These are phyloP conservation scores for Ictidomys tridecemlineatus DNA, from an alignment of 2,113 vertebrate genomes.

Conservation along the genomic window DNA sequence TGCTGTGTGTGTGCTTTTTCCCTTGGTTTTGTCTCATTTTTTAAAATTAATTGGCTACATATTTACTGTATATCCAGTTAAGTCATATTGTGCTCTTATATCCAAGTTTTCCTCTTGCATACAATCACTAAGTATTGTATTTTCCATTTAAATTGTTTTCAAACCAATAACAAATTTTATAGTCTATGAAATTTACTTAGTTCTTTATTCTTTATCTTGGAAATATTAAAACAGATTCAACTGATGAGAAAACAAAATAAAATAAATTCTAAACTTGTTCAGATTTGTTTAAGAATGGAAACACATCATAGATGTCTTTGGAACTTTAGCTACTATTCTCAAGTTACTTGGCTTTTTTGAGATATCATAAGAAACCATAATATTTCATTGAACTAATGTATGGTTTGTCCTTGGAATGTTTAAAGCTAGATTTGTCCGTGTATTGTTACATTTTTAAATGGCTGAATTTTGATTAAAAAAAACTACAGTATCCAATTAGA, in stretches of 20 bases:
- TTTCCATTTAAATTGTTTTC: constrained; percentile 55
- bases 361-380: background rate
- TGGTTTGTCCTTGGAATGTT: constrained; percentile 38
- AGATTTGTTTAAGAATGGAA: background rate
- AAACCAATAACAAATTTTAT: constrained; percentile 38
- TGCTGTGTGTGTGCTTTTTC: background rate
- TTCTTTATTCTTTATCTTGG: constrained; percentile 4
- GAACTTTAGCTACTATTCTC: constrained; percentile 46
- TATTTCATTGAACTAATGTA: background rate
- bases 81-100: constrained; percentile 15
- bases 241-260: constrained; percentile 40
- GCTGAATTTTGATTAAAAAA: background rate
- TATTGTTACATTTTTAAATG: background rate
- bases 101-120: background rate
- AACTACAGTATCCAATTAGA: background rate
- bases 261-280: constrained; percentile 55
- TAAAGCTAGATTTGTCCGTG: background rate
- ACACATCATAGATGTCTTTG: constrained; percentile 30
- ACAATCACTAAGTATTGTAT: constrained; percentile 5
- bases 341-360: background rate
- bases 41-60: background rate
- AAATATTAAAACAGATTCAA: background rate
- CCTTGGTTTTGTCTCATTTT: background rate
- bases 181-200: constrained; percentile 14
- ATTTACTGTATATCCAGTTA: constrained; percentile 44